phyloP scores from a whole-genome alignment of 2,113 vertebrate species.

The Okapia johnstoni region DNA sequence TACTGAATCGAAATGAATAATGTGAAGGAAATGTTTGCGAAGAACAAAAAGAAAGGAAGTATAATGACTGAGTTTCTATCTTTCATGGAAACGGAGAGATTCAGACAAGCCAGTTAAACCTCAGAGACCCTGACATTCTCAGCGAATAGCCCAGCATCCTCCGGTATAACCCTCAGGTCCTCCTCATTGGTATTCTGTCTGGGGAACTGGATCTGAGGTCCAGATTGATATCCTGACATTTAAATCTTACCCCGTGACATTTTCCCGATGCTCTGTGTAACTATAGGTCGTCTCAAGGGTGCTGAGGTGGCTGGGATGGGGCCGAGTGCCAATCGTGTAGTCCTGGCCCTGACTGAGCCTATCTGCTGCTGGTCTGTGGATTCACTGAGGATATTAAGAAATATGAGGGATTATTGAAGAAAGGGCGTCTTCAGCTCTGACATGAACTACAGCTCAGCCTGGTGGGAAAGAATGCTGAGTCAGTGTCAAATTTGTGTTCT shows the following conservation, averaged over 20 bases:
- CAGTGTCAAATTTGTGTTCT: too few species aligned
- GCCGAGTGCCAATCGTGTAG: rapidly evolving
- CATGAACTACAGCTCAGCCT: background rate
- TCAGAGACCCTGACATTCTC: background rate
- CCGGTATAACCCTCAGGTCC: background rate
- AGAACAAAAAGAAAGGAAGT: background rate
- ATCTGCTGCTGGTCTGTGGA: background rate
- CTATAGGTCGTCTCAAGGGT: rapidly evolving
- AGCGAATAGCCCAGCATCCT: rapidly evolving
- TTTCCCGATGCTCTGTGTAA: rapidly evolving
- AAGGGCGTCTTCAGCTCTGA: background rate
- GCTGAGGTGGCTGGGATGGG: background rate
- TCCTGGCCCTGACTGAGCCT: rapidly evolving
- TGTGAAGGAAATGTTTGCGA: background rate
- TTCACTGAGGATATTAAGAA: background rate
- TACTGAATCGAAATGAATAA: background rate
- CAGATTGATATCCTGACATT: background rate
- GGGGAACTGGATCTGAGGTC: background rate
- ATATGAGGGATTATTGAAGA: background rate
- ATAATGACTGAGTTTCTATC: background rate
- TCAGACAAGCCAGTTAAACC: background rate
- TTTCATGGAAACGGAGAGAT: background rate
- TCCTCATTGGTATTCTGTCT: background rate
- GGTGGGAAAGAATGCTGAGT: background rate
- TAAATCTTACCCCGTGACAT: background rate